Evolutionary conservation across 2,797 vertebrate species (phyloP), one percentile per base, ranked within the genome.

Genomic region (Tiaroga cobitis): DNA sequence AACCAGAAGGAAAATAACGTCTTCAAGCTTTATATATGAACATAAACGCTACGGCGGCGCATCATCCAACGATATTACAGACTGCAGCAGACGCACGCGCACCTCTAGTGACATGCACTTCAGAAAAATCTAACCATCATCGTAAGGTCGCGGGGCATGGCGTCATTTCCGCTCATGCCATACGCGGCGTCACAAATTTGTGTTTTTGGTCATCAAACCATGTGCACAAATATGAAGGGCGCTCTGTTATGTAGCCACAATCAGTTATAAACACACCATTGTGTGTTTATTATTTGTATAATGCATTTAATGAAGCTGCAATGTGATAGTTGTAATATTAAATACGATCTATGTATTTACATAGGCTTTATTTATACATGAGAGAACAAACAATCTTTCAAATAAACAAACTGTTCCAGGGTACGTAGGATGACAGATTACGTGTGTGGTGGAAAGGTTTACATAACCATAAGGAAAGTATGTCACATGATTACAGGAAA

Each of bases 121-220:
- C 84, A 90, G 0, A 91, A 82, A 87, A 89, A 90, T 85, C 84
- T 2, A 1, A 0, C 51, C 61, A 80, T 63, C 59, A 81, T 61
- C 54, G 79, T 91, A 89, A 81, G 89, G 86, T 94, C 85, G 92
- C 89, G 85, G 77, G 89, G 54, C 29, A 39, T 89, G 84, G 82
- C 91, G 91, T 94, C 92, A 95, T 84, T 91, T 94, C 93, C 93
- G 46, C 24, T 82, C 65, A 56, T 32, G 18, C 32, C 18, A 49
- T 24, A 26, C 9, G 73, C 70, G n/a, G 65, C 74, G 83, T 70
- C 83, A 70, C 39, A 16, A 10, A 43, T 29, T 0, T 67, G 70
- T 77, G 41, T 69, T 78, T 63, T 61, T 37, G 24, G 41, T 86
- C 56, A 81, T 68, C 59, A 54, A n/a, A 51, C 26, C 21, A 68